These are phyloP conservation scores for Dynastes maya DNA, from an alignment of 2,888 invertebrate species.

Conservation along the genomic window DNA sequence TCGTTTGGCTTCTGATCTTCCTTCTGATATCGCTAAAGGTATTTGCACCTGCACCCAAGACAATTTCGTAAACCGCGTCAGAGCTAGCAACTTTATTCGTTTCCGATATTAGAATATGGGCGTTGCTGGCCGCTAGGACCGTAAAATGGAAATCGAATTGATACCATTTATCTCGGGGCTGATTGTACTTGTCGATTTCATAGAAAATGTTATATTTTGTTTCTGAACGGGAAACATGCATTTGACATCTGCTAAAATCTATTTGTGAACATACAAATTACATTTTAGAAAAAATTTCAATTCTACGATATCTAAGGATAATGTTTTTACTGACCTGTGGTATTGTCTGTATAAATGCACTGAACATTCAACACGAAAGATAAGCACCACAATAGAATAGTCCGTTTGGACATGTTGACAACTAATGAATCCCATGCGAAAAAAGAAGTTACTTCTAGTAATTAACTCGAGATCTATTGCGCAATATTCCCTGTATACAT, in stretches of 20 bases:
- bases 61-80: constrained; percentile 81
- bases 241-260: constrained; percentile 72
- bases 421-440: not conserved
- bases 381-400: constrained; percentile 1
- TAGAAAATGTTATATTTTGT: constrained; percentile 76
- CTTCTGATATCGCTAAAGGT: constrained; percentile 79
- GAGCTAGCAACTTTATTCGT: constrained; percentile 68
- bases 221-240: constrained; percentile 73
- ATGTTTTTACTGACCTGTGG: not conserved
- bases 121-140: constrained; percentile 79
- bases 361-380: not conserved
- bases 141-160: constrained; percentile 78
- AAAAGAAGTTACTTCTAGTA: not conserved
- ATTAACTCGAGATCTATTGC: not conserved
- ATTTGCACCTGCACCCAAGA: constrained; percentile 82
- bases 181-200: constrained; percentile 64
- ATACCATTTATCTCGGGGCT: constrained; percentile 59
- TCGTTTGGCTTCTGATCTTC: constrained; percentile 74
- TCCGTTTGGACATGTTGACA: not conserved
- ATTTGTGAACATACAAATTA: not conserved
- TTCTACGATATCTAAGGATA: not conserved
- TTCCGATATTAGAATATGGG: constrained; percentile 79
- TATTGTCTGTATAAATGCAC: not conserved
- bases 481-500: too few relatives aligned
- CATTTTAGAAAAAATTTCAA: not conserved